Evolutionary conservation across 2,888 invertebrate genomes (phyloP), one percentile per base, ranked within the genome.

Genomic region (Cabera pusaria): DNA sequence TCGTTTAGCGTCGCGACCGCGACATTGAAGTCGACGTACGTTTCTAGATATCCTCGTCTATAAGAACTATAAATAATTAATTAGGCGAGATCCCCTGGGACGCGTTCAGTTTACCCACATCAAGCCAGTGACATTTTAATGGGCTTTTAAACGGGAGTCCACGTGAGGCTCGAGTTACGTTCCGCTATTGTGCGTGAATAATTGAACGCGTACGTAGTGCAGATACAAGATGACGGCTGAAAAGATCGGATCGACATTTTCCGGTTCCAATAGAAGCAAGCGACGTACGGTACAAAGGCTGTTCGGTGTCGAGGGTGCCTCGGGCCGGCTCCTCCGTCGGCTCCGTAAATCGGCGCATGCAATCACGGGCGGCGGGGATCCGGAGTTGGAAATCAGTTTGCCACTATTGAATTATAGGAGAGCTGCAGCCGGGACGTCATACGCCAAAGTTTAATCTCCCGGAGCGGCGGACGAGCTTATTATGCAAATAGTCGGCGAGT

Each of bases 371-470:
- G 59, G 63, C 55, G 61, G 49, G 58, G 65, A 64, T 68, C 56
- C 67, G 58, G 74, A 82, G 66, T 79, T 76, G 64, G 70, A 74
- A 86, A 81, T 85, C 83, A 85, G 82, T 83, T 83, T 76, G 78
- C 79, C 80, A 76, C 83, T 85, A 86, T 86, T 86, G 83, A 86
- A 85, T 86, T 85, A 85, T 78, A 83, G 74, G 77, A 72, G 73
- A 67, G 77, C 76, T 75, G 75, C 80, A 76, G 76, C 72, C 71
- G 72, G 75, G 72, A 78, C 79, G 82, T 82, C 82, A 83, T 83
- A 82, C 81, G 82, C 68, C 77, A 63, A 84, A 85, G 84, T 85
- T 85, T 83, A 84, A 86, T 85, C 84, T 82, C 75, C 76, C 73
- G 69, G 69, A 78, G 82, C 79, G 77, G 66, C 73, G 73, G 73